Evolutionary conservation across 1,140 invertebrate genomes (phyloP).

Genomic region (Periplaneta americana): DNA sequence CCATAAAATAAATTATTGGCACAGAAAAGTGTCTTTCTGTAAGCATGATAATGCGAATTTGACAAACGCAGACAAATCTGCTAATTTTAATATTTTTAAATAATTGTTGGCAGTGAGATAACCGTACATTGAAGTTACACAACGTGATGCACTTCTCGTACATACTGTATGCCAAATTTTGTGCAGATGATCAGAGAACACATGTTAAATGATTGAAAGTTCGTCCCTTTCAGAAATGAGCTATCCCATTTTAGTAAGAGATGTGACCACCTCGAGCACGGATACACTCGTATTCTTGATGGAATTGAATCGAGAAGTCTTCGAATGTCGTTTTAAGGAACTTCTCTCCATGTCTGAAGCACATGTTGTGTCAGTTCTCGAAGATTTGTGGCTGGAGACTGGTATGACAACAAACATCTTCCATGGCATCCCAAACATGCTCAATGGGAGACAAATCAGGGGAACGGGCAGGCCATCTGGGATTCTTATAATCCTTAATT

Average conservation of each 20-base stretch:
- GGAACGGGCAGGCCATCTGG: not conserved
- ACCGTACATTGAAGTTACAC: too few relatives aligned
- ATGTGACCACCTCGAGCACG: not conserved
- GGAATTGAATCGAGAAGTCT: not conserved
- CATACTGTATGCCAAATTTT: too few relatives aligned
- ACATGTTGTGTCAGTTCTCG: not conserved
- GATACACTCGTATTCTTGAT: not conserved
- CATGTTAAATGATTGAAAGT: too few relatives aligned
- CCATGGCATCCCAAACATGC: not conserved
- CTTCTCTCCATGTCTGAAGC: not conserved
- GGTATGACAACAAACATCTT: not conserved
- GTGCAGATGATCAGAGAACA: too few relatives aligned
- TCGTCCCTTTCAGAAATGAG: too few relatives aligned
- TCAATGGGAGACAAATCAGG: not conserved
- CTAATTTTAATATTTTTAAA: too few relatives aligned
- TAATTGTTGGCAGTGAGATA: too few relatives aligned
- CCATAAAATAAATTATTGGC: too few relatives aligned
- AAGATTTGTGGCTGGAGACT: not conserved
- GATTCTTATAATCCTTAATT: not conserved
- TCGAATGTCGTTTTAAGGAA: not conserved
- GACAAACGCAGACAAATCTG: too few relatives aligned
- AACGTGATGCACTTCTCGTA: too few relatives aligned
- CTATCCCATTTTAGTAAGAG: not conserved
- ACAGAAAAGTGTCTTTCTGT: too few relatives aligned
- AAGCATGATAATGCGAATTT: too few relatives aligned